Percentiles rank a stretch among this genome's conserved stretches.
Conservation (phyloP, 2,888 invertebrate genomes). For the Apotomis capreana region DNA sequence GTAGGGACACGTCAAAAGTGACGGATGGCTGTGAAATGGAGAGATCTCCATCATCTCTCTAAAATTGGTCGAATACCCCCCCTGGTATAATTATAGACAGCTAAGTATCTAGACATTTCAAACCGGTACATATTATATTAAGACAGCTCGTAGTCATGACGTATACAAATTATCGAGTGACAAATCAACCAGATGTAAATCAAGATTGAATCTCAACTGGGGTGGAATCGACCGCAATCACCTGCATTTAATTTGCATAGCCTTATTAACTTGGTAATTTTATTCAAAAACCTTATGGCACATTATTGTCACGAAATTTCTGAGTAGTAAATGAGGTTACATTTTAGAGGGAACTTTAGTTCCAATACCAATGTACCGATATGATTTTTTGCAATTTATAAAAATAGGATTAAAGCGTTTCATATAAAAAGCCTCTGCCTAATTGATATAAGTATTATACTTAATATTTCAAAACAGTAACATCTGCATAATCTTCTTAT, state of each 20-base stretch:
- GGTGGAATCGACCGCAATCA: conserved; percentile 61
- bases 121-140: neutral
- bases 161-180: neutral
- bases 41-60: too few species aligned
- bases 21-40: too few species aligned
- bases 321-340: neutral
- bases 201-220: conserved; percentile 41
- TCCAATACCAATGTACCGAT: too few species aligned
- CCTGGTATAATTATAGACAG: neutral
- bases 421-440: too few species aligned
- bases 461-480: conserved; percentile 27
- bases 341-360: too few species aligned
- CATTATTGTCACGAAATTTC: conserved; percentile 43
- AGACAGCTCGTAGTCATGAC: neutral
- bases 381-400: too few species aligned
- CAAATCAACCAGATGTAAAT: conserved; percentile 24
- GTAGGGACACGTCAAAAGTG: too few species aligned
- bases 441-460: conserved; percentile 7
- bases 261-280: conserved; percentile 63
- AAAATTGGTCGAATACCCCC: too few species aligned
- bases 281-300: conserved; percentile 71
- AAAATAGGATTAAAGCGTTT: too few species aligned
- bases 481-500: conserved; percentile 42
- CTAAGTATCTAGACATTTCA: neutral
- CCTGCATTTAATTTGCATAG: conserved; percentile 59